Base-by-base conservation (phyloP, 2,797 vertebrate genomes). In the Prunella strophiata region DNA sequence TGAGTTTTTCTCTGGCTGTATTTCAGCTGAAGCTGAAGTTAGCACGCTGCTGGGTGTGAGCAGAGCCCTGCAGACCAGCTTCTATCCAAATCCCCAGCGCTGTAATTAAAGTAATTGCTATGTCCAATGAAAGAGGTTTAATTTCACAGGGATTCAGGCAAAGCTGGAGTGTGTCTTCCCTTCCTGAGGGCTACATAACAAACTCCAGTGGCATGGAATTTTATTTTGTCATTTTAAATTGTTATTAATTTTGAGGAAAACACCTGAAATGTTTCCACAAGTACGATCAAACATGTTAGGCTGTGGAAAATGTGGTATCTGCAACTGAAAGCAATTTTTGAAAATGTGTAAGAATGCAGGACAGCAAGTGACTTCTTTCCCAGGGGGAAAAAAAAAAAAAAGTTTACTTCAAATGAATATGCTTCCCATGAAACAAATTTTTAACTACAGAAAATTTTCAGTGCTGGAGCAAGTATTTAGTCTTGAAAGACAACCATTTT, bases 51-150 rank as follows among this genome's bases (percentile, higher is more conserved):
- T 89, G 68, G 38, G 51, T 78, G 85, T 83, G 91, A 93, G 87
- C 70, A 79, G 72, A 96, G 84, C 78, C 95, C 91, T 85, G 90
- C 32, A 78, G 62, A 83, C 20, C 68, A 62, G 48, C 57, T 84
- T 84, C 81, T 36, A 21, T 65, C 59, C 63, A 91, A 87, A 96
- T 91, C 76, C 91, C 79, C 38, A 87, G 97, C 27, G 76, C 97
- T 98, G 95, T 98, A 98, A 98, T 91, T 98, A 98, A 96, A 98
- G 95, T 97, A 98, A 98, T 97, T 98, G 96, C 96, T 97, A 45
- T n/a, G 96, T 98, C 97, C 97, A 97, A 96, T 97, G 97, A 98
- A 97, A 97, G 70, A 77, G 88, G 94, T 97, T 98, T 98, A 98
- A 98, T 98, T 98, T 98, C 97, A 97, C 72, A 98, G 97, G 97